Percentiles rank a stretch among this genome's conserved stretches.
These are phyloP conservation scores for Coptodon rendalli DNA, from an alignment of 2,113 vertebrate species.

Conservation along the genomic window DNA sequence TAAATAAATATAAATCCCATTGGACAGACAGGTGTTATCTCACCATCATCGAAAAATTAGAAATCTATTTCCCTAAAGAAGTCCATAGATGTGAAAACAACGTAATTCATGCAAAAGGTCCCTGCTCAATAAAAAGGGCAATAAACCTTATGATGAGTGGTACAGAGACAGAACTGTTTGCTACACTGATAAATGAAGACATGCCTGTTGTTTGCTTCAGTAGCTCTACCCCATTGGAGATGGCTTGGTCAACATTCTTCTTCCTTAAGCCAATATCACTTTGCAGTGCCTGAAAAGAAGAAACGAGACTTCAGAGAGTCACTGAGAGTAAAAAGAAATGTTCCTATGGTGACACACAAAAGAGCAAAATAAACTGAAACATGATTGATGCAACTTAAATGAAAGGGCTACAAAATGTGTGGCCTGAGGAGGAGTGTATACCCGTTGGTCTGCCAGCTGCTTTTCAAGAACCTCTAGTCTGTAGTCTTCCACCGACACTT, in stretches of 20 bases:
- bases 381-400: conserved; percentile 48
- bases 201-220: conserved; percentile 95
- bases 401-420: conserved; percentile 35
- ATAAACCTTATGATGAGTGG: background rate
- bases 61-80: background rate
- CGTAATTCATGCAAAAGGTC: background rate
- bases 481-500: conserved; percentile 83
- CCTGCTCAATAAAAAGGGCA: background rate
- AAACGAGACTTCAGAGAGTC: background rate
- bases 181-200: background rate
- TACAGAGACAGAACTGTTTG: background rate
- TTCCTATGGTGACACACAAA: background rate
- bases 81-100: background rate
- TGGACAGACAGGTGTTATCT: background rate
- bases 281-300: conserved; percentile 78
- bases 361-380: conserved; percentile 7
- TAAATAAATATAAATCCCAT: background rate
- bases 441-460: conserved; percentile 87
- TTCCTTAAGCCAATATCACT: conserved; percentile 86
- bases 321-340: background rate
- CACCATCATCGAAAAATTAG: background rate
- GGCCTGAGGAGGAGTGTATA: conserved; percentile 68
- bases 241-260: conserved; percentile 87
- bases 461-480: conserved; percentile 78
- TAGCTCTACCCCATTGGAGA: conserved; percentile 90